Conservation (phyloP, 1,140 invertebrate species). For the Drosophila tani region DNA sequence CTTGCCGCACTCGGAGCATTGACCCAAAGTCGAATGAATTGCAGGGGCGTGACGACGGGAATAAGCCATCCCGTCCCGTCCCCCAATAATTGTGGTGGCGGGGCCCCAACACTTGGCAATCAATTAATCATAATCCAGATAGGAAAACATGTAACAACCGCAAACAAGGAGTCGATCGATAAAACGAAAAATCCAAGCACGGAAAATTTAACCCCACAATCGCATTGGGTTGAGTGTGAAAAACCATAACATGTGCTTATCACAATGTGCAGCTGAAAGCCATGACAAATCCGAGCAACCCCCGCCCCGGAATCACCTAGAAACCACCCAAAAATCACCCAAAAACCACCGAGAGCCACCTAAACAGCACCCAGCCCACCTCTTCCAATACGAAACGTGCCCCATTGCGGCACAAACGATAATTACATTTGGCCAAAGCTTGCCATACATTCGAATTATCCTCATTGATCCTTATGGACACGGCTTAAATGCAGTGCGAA, state of each 20-base stretch:
- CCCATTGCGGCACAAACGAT: conserved; percentile 76
- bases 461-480: conserved; percentile 75
- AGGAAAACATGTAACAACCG: conserved; percentile 70
- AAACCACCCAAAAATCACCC: conserved; percentile 19
- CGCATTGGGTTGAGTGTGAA: conserved; percentile 57
- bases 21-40: conserved; percentile 54
- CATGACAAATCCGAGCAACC: conserved; percentile 76
- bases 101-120: conserved; percentile 60
- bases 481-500: conserved; percentile 69
- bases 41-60: conserved; percentile 58
- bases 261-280: conserved; percentile 75
- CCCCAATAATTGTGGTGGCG: conserved; percentile 38
- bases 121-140: conserved; percentile 80
- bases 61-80: conserved; percentile 8
- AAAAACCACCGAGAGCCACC: conserved; percentile 10
- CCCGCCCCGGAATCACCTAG: conserved; percentile 10
- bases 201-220: conserved; percentile 41
- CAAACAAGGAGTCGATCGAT: conserved; percentile 68
- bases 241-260: conserved; percentile 81
- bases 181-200: conserved; percentile 54
- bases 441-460: conserved; percentile 75
- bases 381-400: conserved; percentile 72
- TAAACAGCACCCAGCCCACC: conserved; percentile 34
- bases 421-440: conserved; percentile 68
- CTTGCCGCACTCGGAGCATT: conserved; percentile 29